Evolutionary conservation across 2,113 vertebrate genomes (phyloP).

Genomic region (Anthoscopus minutus): DNA sequence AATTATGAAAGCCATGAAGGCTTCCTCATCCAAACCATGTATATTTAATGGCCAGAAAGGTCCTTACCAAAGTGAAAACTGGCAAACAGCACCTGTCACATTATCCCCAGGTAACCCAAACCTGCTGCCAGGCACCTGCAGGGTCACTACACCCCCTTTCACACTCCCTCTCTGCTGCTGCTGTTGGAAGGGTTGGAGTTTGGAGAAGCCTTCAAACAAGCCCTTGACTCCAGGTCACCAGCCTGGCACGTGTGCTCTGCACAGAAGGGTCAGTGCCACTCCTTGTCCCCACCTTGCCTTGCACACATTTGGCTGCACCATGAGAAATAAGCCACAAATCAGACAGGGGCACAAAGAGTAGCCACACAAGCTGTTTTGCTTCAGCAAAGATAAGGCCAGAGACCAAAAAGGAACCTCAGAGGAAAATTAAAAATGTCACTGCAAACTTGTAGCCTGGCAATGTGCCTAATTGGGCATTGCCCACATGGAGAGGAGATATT

Average conservation of each 20-base stretch:
- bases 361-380: background rate
- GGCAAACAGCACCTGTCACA: background rate
- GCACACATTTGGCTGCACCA: background rate
- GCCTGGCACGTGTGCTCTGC: background rate
- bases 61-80: background rate
- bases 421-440: conserved; percentile 19
- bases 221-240: background rate
- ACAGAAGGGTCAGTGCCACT: background rate
- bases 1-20: background rate
- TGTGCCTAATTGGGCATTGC: background rate
- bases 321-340: background rate
- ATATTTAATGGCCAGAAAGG: background rate
- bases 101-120: background rate
- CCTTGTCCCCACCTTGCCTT: accelerated
- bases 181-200: background rate
- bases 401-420: conserved; percentile 1
- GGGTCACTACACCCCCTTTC: background rate
- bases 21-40: background rate
- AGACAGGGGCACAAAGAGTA: background rate
- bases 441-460: background rate
- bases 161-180: background rate
- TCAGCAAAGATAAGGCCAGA: background rate
- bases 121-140: background rate
- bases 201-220: background rate
- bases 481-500: background rate